These are phyloP conservation scores for Trichogramma pretiosum DNA, from an alignment of 1,140 invertebrate genomes.

Conservation along the genomic window DNA sequence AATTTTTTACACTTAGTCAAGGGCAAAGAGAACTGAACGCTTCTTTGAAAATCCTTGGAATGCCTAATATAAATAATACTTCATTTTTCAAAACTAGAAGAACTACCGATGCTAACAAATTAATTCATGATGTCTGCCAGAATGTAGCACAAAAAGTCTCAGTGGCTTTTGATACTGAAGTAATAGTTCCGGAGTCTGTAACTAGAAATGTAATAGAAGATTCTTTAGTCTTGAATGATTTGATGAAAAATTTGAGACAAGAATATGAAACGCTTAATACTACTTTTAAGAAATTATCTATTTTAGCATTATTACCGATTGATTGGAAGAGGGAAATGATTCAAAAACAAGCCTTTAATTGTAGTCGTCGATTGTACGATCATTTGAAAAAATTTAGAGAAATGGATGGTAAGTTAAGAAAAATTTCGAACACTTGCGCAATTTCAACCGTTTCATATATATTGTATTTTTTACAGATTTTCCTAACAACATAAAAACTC, in stretches of 20 bases:
- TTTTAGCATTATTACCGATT: not conserved
- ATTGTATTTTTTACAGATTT: not conserved
- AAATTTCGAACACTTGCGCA: too few relatives aligned
- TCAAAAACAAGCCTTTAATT: not conserved
- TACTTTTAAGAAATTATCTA: not conserved
- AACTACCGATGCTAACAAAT: not conserved
- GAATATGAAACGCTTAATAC: not conserved
- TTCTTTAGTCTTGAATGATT: not conserved
- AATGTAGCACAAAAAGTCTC: not conserved
- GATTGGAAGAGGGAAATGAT: not conserved
- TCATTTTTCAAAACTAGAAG: not conserved
- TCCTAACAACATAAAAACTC: not conserved
- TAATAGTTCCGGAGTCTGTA: not conserved
- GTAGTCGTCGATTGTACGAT: not conserved
- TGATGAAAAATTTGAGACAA: not conserved
- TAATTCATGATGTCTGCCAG: not conserved
- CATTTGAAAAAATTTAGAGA: not conserved
- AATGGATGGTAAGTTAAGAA: not conserved
- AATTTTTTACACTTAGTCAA: not conserved
- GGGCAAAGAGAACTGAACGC: not conserved
- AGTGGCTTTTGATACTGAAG: not conserved
- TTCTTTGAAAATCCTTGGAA: not conserved
- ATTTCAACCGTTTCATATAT: not conserved
- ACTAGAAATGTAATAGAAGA: not conserved
- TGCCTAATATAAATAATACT: not conserved